These are phyloP conservation scores for Drosophila aldrichi DNA, from an alignment of 2,888 invertebrate species.

Conservation along the genomic window DNA sequence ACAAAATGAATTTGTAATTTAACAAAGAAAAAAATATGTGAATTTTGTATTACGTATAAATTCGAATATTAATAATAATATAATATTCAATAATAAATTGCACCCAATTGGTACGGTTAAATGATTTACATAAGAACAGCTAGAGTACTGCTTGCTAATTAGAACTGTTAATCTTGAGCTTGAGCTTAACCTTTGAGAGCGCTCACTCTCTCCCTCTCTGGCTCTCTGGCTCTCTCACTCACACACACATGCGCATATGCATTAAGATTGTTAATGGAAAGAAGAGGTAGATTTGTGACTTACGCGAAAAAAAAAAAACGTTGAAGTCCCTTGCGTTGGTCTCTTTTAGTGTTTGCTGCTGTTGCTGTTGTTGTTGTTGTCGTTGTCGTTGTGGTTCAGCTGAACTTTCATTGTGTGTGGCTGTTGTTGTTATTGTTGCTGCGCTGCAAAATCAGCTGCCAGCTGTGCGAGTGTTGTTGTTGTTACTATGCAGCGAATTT, in stretches of 20 bases:
- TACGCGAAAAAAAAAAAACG: conserved; percentile 35
- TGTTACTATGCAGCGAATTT: conserved; percentile 43
- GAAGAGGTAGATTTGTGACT: conserved; percentile 34
- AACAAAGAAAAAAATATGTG: no score
- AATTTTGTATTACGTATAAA: no score
- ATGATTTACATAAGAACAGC: conserved; percentile 15
- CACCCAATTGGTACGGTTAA: conserved; percentile 16
- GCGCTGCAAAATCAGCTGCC: conserved; percentile 70
- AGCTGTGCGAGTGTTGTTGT: conserved; percentile 50
- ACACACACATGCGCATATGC: neutral
- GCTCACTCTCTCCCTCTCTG: neutral
- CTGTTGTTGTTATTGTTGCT: conserved; percentile 26
- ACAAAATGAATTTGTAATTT: no score
- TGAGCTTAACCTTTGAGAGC: conserved; percentile 14
- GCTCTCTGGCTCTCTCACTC: neutral
- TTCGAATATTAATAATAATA: no score
- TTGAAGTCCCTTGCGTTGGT: conserved; percentile 53
- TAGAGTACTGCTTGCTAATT: neutral
- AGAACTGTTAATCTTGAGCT: conserved; percentile 26
- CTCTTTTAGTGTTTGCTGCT: conserved; percentile 26
- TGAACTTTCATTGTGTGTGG: conserved; percentile 54
- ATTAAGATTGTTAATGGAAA: conserved; percentile 16
- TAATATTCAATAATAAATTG: neutral
- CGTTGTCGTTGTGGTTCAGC: conserved; percentile 16
- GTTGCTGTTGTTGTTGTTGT: conserved; percentile 10